A percentile compares a stretch with the other conserved stretches of the same genome.
Evolutionary conservation across 37 sponge, comb jelly and placozoan species (phyloP).

Genomic region (Ephydatia muelleri): DNA sequence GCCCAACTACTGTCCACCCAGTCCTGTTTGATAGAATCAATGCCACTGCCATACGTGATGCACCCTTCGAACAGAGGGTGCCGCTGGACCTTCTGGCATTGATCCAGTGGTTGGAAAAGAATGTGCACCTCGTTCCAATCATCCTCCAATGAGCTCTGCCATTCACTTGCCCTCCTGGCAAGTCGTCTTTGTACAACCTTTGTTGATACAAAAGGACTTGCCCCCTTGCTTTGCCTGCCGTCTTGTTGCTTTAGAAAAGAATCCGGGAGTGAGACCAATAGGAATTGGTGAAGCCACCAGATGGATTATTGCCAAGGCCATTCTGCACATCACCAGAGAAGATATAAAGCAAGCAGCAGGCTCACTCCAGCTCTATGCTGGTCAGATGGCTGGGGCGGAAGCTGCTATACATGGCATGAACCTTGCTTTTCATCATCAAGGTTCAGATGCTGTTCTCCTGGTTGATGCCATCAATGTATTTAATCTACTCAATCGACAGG

Average conservation of each 20-base stretch:
- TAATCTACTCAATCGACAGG: not conserved
- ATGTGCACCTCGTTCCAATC: constrained; percentile 27
- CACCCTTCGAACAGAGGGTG: not conserved
- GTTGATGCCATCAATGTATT: constrained; percentile 33
- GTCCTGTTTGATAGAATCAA: too few relatives aligned
- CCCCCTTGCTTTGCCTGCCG: constrained; percentile 20
- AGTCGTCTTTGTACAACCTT: constrained; percentile 20
- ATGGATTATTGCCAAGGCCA: constrained; percentile 44
- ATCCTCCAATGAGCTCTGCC: constrained; percentile 33
- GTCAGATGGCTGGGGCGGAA: constrained; percentile 6
- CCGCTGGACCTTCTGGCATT: constrained; percentile 4
- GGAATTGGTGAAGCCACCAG: constrained; percentile 31
- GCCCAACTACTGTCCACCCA: too few relatives aligned
- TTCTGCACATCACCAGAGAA: constrained; percentile 30
- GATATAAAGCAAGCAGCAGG: constrained; percentile 45
- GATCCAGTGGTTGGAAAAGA: constrained; percentile 47
- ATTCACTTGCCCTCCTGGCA: constrained; percentile 28
- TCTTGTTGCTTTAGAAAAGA: not conserved
- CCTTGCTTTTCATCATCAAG: not conserved
- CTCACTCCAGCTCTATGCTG: constrained; percentile 33
- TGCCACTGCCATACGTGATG: too few relatives aligned
- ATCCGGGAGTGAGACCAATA: constrained; percentile 32
- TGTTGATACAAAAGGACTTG: constrained; percentile 15
- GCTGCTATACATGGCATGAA: constrained; percentile 8
- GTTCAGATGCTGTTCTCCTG: constrained; percentile 17